Evolutionary conservation across 2,113 vertebrate species (phyloP).

Genomic region (Taurulus bubalis): DNA sequence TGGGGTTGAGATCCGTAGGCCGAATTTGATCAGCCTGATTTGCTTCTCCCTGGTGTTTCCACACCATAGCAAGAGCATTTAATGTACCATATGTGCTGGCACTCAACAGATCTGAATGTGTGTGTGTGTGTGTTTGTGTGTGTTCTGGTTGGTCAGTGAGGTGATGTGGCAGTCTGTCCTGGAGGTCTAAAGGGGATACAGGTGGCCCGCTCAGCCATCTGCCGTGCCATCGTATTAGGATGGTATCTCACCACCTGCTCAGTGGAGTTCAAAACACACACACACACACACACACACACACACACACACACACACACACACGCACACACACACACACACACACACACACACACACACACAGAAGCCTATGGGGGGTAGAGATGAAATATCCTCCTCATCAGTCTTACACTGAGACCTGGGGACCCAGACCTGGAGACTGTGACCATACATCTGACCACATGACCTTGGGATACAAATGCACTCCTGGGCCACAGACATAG

Average conservation of each 20-base stretch:
- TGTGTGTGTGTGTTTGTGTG: constrained; percentile 37
- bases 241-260: constrained; percentile 66
- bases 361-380: constrained; percentile 55
- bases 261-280: constrained; percentile 37
- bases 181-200: constrained; percentile 69
- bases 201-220: constrained; percentile 71
- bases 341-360: constrained; percentile 26
- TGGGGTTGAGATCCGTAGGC: background rate
- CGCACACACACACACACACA: background rate
- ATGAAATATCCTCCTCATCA: constrained; percentile 76
- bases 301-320: constrained; percentile 21
- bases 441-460: constrained; percentile 66
- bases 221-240: constrained; percentile 59
- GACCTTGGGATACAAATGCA: constrained; percentile 37
- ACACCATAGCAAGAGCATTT: background rate
- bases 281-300: constrained; percentile 13
- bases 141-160: constrained; percentile 40
- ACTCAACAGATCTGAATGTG: constrained; percentile 25
- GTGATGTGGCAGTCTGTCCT: constrained; percentile 59
- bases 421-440: constrained; percentile 51
- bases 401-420: constrained; percentile 53
- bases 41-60: background rate
- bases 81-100: constrained; percentile 38
- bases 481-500: background rate
- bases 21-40: background rate